Percentiles rank a stretch among this genome's conserved stretches.
Conservation (phyloP, 2,888 invertebrate species). For the Eledona agricola region DNA sequence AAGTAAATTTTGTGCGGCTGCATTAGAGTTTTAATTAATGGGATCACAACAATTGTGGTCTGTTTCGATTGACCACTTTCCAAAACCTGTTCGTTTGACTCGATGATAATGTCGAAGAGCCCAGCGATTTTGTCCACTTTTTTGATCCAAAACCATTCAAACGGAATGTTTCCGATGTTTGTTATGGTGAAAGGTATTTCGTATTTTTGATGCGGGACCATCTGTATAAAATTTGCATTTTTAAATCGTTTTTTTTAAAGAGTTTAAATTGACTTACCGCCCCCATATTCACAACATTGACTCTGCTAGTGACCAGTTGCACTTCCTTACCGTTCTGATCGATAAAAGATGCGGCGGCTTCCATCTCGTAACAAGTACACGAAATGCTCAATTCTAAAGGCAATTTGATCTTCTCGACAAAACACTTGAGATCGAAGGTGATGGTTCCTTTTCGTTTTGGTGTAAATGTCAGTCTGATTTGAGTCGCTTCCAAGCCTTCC, state of each 20-base stretch:
- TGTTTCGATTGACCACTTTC: slow-evolving; percentile 1
- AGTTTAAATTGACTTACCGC: slow-evolving; percentile 51
- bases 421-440: slow-evolving; percentile 68
- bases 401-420: slow-evolving; percentile 65
- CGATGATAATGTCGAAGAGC: slow-evolving; percentile 14
- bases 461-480: slow-evolving; percentile 62
- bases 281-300: slow-evolving; percentile 59
- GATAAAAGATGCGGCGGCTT: slow-evolving; percentile 64
- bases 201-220: slow-evolving; percentile 49
- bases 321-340: slow-evolving; percentile 46
- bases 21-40: slow-evolving; percentile 17
- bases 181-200: slow-evolving; percentile 52
- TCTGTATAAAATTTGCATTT: slow-evolving; percentile 51
- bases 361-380: slow-evolving; percentile 65
- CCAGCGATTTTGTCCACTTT: slow-evolving; percentile 44
- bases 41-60: slow-evolving; percentile 7
- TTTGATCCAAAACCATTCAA: slow-evolving; percentile 58
- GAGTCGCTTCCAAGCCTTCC: background rate
- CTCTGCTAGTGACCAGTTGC: slow-evolving; percentile 48
- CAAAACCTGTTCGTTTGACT: slow-evolving; percentile 18
- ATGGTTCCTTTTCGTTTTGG: slow-evolving; percentile 66
- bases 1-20: slow-evolving; percentile 12
- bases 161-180: slow-evolving; percentile 57
- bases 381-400: slow-evolving; percentile 65
- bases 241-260: slow-evolving; percentile 5